phyloP scores from a whole-genome alignment of 2,888 invertebrate species.

The Brachynemurus nebulosus region DNA sequence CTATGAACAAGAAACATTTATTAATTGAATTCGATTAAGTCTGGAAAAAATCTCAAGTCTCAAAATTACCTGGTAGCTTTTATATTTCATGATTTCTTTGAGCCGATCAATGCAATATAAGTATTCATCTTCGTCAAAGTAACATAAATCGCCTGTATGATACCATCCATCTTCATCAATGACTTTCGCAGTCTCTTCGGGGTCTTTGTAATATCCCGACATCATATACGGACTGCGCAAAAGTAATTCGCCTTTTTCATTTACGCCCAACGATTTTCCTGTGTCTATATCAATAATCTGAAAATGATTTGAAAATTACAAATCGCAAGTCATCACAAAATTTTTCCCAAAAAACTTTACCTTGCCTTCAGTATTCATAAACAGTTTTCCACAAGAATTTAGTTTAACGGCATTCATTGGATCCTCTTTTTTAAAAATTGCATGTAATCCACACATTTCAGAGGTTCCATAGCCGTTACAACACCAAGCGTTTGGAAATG shows the following conservation, averaged over 20 bases:
- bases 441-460: not conserved
- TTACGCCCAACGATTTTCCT: not conserved
- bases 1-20: not conserved
- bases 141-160: not conserved
- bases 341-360: too few species aligned
- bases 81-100: not conserved
- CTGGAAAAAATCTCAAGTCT: not conserved
- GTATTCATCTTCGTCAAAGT: not conserved
- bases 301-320: too few species aligned
- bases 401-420: not conserved
- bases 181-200: not conserved
- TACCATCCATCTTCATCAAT: conserved; percentile 3
- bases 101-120: not conserved
- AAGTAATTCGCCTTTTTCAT: not conserved
- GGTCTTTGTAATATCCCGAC: not conserved
- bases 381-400: not conserved
- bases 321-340: too few species aligned
- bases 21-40: not conserved
- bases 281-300: not conserved
- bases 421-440: not conserved
- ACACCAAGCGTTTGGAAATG: not conserved
- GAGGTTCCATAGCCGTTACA: not conserved
- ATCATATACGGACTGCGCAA: conserved; percentile 1
- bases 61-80: not conserved
- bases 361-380: not conserved